Conservation (phyloP, 2,113 vertebrate species). For the Etheostoma spectabile region DNA sequence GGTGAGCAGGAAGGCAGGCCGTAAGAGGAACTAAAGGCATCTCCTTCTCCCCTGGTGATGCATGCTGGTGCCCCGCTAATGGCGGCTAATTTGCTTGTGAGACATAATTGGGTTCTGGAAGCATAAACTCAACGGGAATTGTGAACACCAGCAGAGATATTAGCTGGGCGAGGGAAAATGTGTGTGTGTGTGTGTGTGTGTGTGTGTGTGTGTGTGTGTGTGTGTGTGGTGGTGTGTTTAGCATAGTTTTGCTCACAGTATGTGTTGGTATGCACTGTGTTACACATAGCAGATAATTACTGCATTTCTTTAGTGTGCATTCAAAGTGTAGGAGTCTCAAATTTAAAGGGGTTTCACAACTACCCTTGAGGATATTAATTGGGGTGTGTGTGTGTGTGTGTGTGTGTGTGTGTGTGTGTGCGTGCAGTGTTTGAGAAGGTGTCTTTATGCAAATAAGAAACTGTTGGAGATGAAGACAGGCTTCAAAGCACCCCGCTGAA, state of each 20-base stretch:
- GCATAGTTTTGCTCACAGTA: constrained; percentile 13
- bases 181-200: constrained; percentile 32
- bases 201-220: constrained; percentile 29
- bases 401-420: not conserved
- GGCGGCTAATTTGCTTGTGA: constrained; percentile 80
- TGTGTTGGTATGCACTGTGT: constrained; percentile 15
- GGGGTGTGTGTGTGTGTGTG: constrained; percentile 11
- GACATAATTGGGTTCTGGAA: constrained; percentile 80
- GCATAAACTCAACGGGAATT: constrained; percentile 67
- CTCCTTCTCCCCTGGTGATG: constrained; percentile 69
- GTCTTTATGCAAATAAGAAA: constrained; percentile 63
- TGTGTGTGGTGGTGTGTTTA: constrained; percentile 23
- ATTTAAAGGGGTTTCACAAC: constrained; percentile 9
- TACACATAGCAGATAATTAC: constrained; percentile 1
- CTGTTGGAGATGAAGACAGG: constrained; percentile 48
- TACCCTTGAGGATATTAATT: constrained; percentile 34
- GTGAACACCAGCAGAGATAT: constrained; percentile 66
- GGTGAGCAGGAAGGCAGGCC: constrained; percentile 69
- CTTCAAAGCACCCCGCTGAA: constrained; percentile 47
- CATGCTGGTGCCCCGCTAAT: constrained; percentile 69
- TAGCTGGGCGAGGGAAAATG: not conserved
- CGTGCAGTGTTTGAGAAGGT: constrained; percentile 20
- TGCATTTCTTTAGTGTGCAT: constrained; percentile 12
- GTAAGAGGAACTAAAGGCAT: constrained; percentile 67
- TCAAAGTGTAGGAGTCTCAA: constrained; percentile 14